Evolutionary conservation across 1,140 invertebrate species (phyloP), one percentile per base, ranked within the genome.

Genomic region (Cydia fagiglandana): DNA sequence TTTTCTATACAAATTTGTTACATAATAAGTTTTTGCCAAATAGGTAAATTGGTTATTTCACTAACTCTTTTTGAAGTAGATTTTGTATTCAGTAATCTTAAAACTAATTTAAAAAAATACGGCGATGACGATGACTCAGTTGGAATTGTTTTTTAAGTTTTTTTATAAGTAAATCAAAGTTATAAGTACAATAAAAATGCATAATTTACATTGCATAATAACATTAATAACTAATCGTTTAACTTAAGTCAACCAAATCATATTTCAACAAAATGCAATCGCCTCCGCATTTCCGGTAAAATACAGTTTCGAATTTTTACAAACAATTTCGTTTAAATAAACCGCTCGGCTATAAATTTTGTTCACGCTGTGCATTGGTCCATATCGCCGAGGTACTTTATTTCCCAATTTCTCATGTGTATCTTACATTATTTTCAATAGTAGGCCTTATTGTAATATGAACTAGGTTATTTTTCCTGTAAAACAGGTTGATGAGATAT

Each of bases 281-380:
- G 17, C 34, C 24, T 64, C 15, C 2, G 56, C 20, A 17, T 41
- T 17, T 17, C 38, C 0, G 64, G 15, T 17, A 38, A 20, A 61
- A 38, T 38, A 41, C 30, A 70, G n/a, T 68, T 45, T 70, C n/a
- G 15, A 17, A n/a, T 41, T 70, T 70, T 66, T 64, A 64, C 24
- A 68, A 68, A 70, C 66, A 38, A 38, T 70, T n/a, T 70, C 30
- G 30, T 70, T 17, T 70, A 20, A 70, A 70, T 70, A 70, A 70
- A 70, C 38, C 34, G 66, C 9, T 70, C 13, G 66, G 34, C 66
- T 38, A 70, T 70, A 70, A 70, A 70, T 70, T 70, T 70, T 41
- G 34, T 70, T 70, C 30, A 70, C 66, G 66, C 66, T 70, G 15
- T 20, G 66, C n/a, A 41, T 70, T 70, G 66, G 66, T 45, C 9